A percentile compares a stretch with the other conserved stretches of the same genome.
Conservation (phyloP, 30 jellyfish, hydroid and myxozoan genomes). For the Mastigias papua region DNA sequence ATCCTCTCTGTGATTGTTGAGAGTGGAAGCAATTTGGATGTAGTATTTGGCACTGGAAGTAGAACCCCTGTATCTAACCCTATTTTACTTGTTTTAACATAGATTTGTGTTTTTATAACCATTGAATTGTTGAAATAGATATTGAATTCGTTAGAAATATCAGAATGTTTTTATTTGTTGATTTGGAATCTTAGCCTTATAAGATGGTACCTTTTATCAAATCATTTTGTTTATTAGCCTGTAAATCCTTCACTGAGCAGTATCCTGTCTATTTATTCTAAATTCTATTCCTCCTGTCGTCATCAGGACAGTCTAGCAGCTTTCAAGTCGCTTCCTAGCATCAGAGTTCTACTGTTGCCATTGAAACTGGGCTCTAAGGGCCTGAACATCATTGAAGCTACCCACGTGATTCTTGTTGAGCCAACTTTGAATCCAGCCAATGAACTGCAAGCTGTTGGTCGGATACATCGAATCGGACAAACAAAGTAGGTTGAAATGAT, state of each 20-base stretch:
- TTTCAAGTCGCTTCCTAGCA: conserved; percentile 65
- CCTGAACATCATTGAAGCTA: conserved; percentile 87
- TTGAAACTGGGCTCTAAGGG: conserved; percentile 91
- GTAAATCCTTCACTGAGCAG: not conserved
- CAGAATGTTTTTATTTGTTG: too few relatives aligned
- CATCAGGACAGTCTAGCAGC: conserved; percentile 57
- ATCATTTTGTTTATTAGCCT: too few relatives aligned
- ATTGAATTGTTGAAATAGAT: too few relatives aligned
- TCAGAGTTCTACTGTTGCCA: conserved; percentile 84
- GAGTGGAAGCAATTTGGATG: too few relatives aligned
- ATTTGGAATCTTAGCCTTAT: too few relatives aligned
- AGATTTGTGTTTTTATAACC: too few relatives aligned
- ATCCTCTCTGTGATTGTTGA: too few relatives aligned
- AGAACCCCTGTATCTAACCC: too few relatives aligned
- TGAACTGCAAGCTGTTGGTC: conserved; percentile 95
- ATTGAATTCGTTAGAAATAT: too few relatives aligned
- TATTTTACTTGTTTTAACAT: too few relatives aligned
- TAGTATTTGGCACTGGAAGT: too few relatives aligned
- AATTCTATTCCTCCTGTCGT: not conserved
- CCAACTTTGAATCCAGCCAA: conserved; percentile 91
- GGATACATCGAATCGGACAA: conserved; percentile 97
- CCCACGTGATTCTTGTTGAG: conserved; percentile 89
- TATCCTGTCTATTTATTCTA: not conserved
- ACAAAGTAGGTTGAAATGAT: conserved; percentile 58
- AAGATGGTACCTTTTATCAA: too few relatives aligned